Evolutionary conservation across 37 sponge, comb jelly and placozoan species (phyloP), one percentile per base, ranked within the genome.

Genomic region (Beroe forskalii): DNA sequence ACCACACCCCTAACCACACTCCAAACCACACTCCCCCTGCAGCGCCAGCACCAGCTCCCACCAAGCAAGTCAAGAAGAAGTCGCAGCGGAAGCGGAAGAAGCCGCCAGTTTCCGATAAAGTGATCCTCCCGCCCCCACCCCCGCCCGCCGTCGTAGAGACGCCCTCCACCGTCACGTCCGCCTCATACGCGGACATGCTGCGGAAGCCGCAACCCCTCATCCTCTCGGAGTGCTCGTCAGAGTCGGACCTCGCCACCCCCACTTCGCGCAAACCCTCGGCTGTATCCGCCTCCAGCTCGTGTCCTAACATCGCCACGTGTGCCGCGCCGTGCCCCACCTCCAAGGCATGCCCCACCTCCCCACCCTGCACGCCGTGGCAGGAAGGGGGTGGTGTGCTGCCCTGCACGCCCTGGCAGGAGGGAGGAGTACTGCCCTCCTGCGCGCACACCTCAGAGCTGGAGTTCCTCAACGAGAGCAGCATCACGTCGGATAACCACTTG

Each of bases 401-500:
- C 3, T 63, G 66, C n/a, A 3, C 66, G 25, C 66, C 66, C 66
- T 63, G 28, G 28, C 66, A 63, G 66, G n/a, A n/a, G n/a, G n/a
- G n/a, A n/a, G n/a, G n/a, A n/a, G n/a, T n/a, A n/a, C n/a, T n/a
- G n/a, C n/a, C n/a, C 12, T 6, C 55, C 12, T 69, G 72, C 72
- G 14, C 27, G 32, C 72, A 69, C 39, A 64, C 66, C 4, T 32
- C 72, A 19, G 33, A 69, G 38, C 72, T 69, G 38, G 72, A 69
- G 72, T 69, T 69, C 39, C 38, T 69, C 17, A 69, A 69, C 39
- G 72, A 69, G 86, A 80, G 55, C 55, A 80, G 86, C 48, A 80
- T 44, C 23, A 27, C 40, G 8, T 38, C 24, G 22, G 86, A 80
- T 23, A 44, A 80, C 86, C 44, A 69, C 1, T 32, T 69, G 19